Conservation (phyloP, 2,797 vertebrate species). For the Hoplostethus atlanticus region DNA sequence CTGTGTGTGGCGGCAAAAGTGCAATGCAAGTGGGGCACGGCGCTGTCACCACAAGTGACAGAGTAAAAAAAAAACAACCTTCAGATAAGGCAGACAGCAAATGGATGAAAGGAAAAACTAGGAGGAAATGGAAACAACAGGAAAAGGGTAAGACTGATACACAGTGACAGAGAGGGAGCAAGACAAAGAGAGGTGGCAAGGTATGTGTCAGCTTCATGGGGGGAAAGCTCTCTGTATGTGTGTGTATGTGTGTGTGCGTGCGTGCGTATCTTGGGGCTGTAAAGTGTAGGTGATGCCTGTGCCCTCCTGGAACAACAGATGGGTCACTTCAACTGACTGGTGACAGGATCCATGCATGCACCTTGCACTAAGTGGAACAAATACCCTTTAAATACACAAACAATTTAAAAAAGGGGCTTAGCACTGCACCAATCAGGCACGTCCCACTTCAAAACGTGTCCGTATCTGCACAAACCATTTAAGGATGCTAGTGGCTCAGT, state of each 20-base stretch:
- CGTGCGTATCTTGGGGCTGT: constrained; percentile 30
- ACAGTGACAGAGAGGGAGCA: constrained; percentile 50
- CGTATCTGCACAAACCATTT: constrained; percentile 35
- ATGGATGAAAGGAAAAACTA: constrained; percentile 41
- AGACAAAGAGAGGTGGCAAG: constrained; percentile 39
- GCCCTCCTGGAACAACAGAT: constrained; percentile 69
- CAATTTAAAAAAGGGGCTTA: constrained; percentile 38
- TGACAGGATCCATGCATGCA: constrained; percentile 36
- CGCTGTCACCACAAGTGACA: constrained; percentile 54
- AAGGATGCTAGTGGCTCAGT: neutral
- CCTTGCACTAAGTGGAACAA: constrained; percentile 22
- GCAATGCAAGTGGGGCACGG: constrained; percentile 29
- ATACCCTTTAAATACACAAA: constrained; percentile 24
- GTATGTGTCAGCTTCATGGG: constrained; percentile 45
- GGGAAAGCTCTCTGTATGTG: constrained; percentile 26
- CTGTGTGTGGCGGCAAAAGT: constrained; percentile 32
- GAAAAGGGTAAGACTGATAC: constrained; percentile 47
- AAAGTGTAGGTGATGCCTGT: constrained; percentile 60
- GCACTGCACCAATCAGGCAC: constrained; percentile 19
- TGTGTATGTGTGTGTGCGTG: neutral
- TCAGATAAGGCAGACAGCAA: constrained; percentile 44
- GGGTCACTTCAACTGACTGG: constrained; percentile 74
- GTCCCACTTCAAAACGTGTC: constrained; percentile 34
- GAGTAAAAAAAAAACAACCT: constrained; percentile 21
- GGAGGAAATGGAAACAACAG: constrained; percentile 27